A percentile compares a stretch with the other conserved stretches of the same genome.
Conservation (phyloP, 2,113 vertebrate species). For the Scomber scombrus region DNA sequence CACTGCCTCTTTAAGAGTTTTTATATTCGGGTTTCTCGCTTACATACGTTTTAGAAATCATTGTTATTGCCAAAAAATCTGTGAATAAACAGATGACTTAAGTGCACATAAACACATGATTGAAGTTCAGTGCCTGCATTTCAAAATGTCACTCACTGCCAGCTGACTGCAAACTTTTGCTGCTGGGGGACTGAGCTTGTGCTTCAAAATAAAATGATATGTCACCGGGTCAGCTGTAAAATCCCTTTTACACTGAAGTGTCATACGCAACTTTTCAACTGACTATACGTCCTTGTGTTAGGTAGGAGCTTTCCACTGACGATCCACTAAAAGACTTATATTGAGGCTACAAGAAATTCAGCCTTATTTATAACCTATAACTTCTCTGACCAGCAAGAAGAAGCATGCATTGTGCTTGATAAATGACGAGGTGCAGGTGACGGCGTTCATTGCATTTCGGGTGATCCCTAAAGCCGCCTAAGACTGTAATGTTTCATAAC, state of each 20-base stretch:
- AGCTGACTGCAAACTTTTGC: constrained; percentile 10
- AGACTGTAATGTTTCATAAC: no score
- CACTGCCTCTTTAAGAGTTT: neutral
- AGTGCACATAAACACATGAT: constrained; percentile 17
- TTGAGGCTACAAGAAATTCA: neutral
- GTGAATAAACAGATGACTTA: constrained; percentile 22
- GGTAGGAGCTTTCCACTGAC: neutral
- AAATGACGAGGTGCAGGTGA: no score
- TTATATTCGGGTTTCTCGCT: neutral
- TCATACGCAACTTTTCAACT: neutral
- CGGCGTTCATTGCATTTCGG: no score
- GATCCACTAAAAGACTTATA: neutral
- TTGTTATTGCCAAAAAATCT: constrained; percentile 15
- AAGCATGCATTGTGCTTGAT: no score
- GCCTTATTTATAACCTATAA: neutral
- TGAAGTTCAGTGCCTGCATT: neutral
- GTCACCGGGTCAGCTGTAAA: constrained; percentile 26
- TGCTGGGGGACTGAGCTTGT: neutral
- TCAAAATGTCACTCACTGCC: neutral
- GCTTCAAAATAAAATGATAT: constrained; percentile 16
- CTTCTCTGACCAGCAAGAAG: neutral
- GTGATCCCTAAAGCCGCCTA: no score
- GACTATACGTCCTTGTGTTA: neutral
- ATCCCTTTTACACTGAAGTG: neutral
- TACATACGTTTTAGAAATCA: neutral